These are phyloP conservation scores for Pantherophis vulpinus DNA, from an alignment of 2,797 vertebrate species.

Conservation along the genomic window DNA sequence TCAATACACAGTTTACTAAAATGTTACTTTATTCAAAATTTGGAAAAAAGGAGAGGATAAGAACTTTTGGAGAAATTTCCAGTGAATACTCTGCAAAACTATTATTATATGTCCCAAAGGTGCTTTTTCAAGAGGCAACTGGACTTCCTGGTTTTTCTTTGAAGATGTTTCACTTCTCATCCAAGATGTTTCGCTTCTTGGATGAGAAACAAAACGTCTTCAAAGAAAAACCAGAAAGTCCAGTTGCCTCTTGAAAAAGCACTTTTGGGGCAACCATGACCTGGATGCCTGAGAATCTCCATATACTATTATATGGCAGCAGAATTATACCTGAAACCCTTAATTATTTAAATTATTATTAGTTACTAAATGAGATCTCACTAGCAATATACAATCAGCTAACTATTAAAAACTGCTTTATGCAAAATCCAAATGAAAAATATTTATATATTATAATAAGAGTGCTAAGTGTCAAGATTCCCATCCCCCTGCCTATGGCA, in stretches of 20 bases:
- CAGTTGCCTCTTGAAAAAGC: not conserved
- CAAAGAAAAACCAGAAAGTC: not conserved
- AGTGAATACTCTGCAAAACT: not conserved
- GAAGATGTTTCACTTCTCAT: too few species aligned
- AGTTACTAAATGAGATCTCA: not conserved
- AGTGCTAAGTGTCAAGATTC: not conserved
- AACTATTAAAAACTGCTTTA: not conserved
- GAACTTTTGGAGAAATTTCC: not conserved
- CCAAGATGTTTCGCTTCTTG: too few species aligned
- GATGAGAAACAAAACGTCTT: not conserved
- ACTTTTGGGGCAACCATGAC: not conserved
- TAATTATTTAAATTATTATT: not conserved
- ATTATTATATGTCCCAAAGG: not conserved
- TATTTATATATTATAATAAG: not conserved
- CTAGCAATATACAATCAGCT: not conserved
- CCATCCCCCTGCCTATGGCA: too few species aligned
- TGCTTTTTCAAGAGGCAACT: too few species aligned
- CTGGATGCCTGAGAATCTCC: not conserved
- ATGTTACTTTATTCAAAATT: not conserved
- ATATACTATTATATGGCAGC: not conserved
- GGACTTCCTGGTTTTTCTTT: too few species aligned
- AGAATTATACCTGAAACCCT: accelerated
- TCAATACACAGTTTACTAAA: not conserved
- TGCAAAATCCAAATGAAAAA: slow-evolving; percentile 15
- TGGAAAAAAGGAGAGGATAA: not conserved